phyloP scores from a whole-genome alignment of 2,888 invertebrate species.

The Cistogaster globosa region DNA sequence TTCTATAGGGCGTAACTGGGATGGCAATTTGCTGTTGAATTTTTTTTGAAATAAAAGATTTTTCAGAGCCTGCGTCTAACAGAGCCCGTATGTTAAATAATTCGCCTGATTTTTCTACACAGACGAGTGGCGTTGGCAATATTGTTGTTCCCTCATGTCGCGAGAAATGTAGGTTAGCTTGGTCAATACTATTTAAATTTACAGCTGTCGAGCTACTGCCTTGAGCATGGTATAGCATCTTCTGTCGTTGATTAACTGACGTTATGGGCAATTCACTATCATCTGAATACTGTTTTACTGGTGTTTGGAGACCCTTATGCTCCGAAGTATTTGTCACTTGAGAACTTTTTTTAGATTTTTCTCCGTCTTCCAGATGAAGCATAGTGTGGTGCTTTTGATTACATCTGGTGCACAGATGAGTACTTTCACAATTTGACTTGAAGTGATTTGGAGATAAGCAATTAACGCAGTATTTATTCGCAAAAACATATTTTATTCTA shows the following conservation, averaged over 20 bases:
- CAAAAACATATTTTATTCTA: conserved; percentile 6
- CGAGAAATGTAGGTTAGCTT: not conserved
- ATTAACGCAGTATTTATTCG: conserved; percentile 35
- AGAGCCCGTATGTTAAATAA: conserved; percentile 19
- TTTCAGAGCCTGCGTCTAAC: conserved; percentile 6
- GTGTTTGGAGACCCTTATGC: too few relatives aligned
- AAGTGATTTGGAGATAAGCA: conserved; percentile 3
- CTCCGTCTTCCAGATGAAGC: not conserved
- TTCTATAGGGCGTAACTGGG: not conserved
- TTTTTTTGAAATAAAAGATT: not conserved
- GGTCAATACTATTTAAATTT: not conserved
- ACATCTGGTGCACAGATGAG: not conserved
- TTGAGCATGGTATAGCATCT: not conserved
- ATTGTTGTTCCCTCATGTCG: conserved; percentile 18
- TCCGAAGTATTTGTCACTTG: too few relatives aligned
- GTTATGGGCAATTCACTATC: too few relatives aligned
- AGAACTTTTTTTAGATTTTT: too few relatives aligned
- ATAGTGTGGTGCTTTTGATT: conserved; percentile 24
- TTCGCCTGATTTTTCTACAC: conserved; percentile 2
- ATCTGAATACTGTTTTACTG: too few relatives aligned
- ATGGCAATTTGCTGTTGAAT: conserved; percentile 3
- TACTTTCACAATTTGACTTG: conserved; percentile 13
- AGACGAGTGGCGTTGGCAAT: conserved; percentile 34
- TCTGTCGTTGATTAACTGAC: too few relatives aligned
- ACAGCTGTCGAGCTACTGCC: not conserved